phyloP scores from a whole-genome alignment of 2,113 vertebrate species.

The Xyrauchen texanus region DNA sequence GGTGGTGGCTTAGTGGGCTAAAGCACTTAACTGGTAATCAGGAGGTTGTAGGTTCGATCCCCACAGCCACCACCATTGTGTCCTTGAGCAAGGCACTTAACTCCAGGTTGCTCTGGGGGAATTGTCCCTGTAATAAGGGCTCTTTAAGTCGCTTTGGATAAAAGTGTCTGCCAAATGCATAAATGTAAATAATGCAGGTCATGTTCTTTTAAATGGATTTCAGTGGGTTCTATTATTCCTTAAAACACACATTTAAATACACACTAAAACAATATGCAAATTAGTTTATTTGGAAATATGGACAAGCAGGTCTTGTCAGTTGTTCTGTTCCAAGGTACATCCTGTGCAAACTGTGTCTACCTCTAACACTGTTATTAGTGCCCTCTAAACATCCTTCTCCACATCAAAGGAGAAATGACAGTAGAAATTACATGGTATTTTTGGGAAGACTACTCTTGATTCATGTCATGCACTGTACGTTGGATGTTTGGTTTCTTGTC shows the following conservation, averaged over 20 bases:
- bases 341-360: not conserved
- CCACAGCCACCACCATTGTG: too few species aligned
- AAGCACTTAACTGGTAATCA: too few species aligned
- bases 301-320: slow-evolving; percentile 32
- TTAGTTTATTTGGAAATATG: not conserved
- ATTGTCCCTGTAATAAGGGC: too few species aligned
- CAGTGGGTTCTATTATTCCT: not conserved
- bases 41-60: too few species aligned
- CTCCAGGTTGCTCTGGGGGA: too few species aligned
- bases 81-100: too few species aligned
- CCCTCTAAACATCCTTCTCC: slow-evolving; percentile 21
- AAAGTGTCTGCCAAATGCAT: too few species aligned
- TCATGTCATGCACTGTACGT: not conserved
- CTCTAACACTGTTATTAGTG: slow-evolving; percentile 11
- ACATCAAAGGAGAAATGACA: slow-evolving; percentile 19
- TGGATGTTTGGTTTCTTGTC: not conserved
- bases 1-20: too few species aligned
- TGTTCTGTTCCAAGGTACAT: not conserved
- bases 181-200: too few species aligned
- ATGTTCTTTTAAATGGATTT: not conserved
- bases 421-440: slow-evolving; percentile 14
- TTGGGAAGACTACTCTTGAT: not conserved
- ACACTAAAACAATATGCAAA: not conserved
- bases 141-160: too few species aligned
- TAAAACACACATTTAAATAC: not conserved